Percentiles rank a stretch among this genome's conserved stretches.
Evolutionary conservation across 2,888 invertebrate genomes (phyloP).

Genomic region (Clivina fossor): DNA sequence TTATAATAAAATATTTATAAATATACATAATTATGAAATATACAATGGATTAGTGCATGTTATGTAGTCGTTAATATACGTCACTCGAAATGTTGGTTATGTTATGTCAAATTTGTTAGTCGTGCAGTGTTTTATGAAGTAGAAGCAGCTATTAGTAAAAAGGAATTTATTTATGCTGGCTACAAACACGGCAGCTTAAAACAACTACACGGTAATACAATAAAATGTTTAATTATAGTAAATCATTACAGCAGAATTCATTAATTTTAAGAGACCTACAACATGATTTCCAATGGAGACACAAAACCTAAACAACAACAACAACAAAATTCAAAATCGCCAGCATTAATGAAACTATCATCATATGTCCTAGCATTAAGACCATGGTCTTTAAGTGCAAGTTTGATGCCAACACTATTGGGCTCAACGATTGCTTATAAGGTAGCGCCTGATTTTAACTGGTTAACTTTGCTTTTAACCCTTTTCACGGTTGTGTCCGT

Average conservation of each 20-base stretch:
- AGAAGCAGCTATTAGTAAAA: too few relatives aligned
- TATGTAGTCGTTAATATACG: slow-evolving; percentile 8
- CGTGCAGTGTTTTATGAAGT: too few relatives aligned
- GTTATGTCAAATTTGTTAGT: slow-evolving; percentile 26
- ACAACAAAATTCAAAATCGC: slow-evolving; percentile 23
- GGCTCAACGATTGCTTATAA: slow-evolving; percentile 90
- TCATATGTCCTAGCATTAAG: slow-evolving; percentile 86
- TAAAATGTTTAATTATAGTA: too few relatives aligned
- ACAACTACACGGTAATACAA: too few relatives aligned
- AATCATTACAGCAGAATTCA: too few relatives aligned
- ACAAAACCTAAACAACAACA: slow-evolving; percentile 20
- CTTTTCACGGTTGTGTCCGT: slow-evolving; percentile 86
- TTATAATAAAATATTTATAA: neutral
- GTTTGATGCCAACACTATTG: slow-evolving; percentile 85
- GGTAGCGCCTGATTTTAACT: slow-evolving; percentile 74
- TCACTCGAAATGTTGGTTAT: slow-evolving; percentile 30
- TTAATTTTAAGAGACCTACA: too few relatives aligned
- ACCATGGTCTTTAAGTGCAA: slow-evolving; percentile 93
- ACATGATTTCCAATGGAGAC: slow-evolving; percentile 36
- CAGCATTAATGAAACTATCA: slow-evolving; percentile 79
- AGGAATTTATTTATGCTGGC: too few relatives aligned
- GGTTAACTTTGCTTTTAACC: slow-evolving; percentile 77
- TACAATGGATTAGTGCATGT: neutral
- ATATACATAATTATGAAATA: neutral
- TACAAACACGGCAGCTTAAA: too few relatives aligned